Conservation (phyloP, 2,797 vertebrate species). For the Anguilla megastoma region DNA sequence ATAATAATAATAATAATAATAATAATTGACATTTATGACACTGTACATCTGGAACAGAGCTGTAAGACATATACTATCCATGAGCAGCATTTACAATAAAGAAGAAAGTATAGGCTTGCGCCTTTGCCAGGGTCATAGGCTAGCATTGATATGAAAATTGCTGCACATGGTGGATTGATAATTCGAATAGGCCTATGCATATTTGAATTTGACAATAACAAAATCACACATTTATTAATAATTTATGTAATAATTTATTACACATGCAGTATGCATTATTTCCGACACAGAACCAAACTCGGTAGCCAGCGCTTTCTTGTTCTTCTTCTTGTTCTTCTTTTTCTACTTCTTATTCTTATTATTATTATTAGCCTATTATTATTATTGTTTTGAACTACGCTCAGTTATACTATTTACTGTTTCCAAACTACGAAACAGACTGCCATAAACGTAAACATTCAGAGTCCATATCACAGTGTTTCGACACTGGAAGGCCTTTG, state of each 20-base stretch:
- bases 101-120: neutral
- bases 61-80: neutral
- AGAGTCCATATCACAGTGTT: constrained; percentile 71
- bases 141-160: neutral
- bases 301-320: too few relatives aligned
- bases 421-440: constrained; percentile 22
- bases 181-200: neutral
- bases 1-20: neutral
- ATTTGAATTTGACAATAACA: neutral
- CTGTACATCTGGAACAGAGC: neutral
- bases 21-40: neutral
- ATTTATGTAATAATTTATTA: too few relatives aligned
- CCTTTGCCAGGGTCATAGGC: neutral
- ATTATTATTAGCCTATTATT: neutral
- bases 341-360: neutral
- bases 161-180: neutral
- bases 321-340: too few relatives aligned
- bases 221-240: neutral
- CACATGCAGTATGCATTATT: constrained; percentile 25
- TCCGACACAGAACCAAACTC: too few relatives aligned
- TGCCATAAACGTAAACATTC: constrained; percentile 41
- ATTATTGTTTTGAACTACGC: constrained; percentile 16
- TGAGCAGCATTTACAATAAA: neutral
- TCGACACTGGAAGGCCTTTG: constrained; percentile 41
- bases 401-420: neutral